These are phyloP conservation scores for Epinephelus fuscoguttatus DNA, from an alignment of 2,113 vertebrate species.

Conservation along the genomic window DNA sequence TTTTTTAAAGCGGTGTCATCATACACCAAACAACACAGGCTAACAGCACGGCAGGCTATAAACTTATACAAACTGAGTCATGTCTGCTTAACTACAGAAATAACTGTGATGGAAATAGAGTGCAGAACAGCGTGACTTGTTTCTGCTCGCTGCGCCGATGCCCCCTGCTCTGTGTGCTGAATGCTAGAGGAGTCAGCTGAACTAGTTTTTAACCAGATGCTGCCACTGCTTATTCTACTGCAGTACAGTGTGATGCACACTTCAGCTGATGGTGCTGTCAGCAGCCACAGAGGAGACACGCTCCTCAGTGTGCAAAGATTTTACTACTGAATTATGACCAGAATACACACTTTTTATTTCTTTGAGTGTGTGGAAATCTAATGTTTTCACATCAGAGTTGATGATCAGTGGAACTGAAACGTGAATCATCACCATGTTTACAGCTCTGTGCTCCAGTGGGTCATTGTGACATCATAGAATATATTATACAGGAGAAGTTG, in stretches of 20 bases:
- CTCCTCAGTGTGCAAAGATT: background rate
- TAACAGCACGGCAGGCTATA: background rate
- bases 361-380: background rate
- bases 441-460: background rate
- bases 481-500: background rate
- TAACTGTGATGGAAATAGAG: background rate
- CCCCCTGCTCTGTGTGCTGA: no score
- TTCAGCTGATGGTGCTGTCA: background rate
- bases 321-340: background rate
- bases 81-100: background rate
- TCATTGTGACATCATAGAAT: background rate
- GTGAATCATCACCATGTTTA: background rate
- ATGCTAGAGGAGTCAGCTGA: background rate
- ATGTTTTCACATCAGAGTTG: background rate
- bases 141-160: background rate
- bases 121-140: background rate
- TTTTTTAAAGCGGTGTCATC: background rate
- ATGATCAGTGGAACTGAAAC: background rate
- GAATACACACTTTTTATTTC: background rate
- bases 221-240: background rate
- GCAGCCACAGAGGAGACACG: background rate
- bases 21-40: background rate
- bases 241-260: background rate
- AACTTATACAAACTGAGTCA: background rate
- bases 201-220: background rate